A percentile compares a stretch with the other conserved stretches of the same genome.
Conservation (phyloP, 2,113 vertebrate genomes). For the Eulacestoma nigropectus region DNA sequence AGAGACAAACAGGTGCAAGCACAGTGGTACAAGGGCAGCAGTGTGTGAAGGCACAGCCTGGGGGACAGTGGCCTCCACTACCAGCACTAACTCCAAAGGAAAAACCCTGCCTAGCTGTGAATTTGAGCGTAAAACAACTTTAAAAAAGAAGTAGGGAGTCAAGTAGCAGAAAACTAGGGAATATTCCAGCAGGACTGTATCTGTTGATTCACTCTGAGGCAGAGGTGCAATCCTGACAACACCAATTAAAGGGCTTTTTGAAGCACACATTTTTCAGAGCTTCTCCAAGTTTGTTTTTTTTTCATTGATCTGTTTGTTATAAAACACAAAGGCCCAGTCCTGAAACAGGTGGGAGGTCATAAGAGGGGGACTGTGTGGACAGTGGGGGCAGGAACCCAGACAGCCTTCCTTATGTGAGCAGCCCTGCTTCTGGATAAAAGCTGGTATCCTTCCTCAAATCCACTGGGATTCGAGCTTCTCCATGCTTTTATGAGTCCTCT, state of each 20-base stretch:
- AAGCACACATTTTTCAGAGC: not conserved
- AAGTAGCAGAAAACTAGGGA: not conserved
- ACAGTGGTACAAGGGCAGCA: slow-evolving; percentile 20
- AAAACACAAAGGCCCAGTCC: not conserved
- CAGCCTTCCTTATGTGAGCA: not conserved
- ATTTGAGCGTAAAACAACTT: not conserved
- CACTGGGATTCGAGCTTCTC: not conserved
- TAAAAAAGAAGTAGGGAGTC: not conserved
- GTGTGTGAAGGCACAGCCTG: not conserved
- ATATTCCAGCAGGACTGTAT: not conserved
- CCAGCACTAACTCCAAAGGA: not conserved
- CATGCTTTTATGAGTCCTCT: not conserved
- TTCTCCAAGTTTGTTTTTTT: not conserved
- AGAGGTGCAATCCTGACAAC: not conserved
- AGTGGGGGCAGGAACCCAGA: not conserved
- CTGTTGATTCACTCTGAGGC: not conserved
- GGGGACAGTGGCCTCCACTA: not conserved
- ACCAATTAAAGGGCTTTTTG: not conserved
- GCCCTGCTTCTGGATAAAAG: not conserved
- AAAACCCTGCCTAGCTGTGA: not conserved
- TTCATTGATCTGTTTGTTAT: not conserved
- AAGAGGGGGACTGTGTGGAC: not conserved
- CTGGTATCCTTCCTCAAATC: not conserved
- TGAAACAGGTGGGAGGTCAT: not conserved
- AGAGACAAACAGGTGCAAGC: slow-evolving; percentile 11